These are phyloP conservation scores for Ptychochromis oligacanthus DNA, from an alignment of 2,113 vertebrate species.

Conservation along the genomic window DNA sequence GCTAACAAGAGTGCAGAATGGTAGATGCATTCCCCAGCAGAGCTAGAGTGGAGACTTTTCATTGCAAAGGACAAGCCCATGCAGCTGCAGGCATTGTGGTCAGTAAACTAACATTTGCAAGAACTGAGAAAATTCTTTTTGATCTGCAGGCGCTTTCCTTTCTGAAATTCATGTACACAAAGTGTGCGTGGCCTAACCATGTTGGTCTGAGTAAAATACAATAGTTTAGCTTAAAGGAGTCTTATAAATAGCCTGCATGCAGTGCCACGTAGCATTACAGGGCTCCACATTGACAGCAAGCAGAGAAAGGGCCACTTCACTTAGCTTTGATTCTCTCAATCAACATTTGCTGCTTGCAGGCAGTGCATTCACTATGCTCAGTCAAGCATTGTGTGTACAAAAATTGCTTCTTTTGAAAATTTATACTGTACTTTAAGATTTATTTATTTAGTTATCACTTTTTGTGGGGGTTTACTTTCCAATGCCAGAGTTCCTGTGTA, in stretches of 20 bases:
- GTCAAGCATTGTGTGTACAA: background rate
- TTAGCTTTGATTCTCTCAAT: slow-evolving; percentile 28
- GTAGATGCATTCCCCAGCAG: background rate
- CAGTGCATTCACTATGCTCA: slow-evolving; percentile 12
- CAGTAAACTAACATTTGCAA: slow-evolving; percentile 40
- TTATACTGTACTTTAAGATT: background rate
- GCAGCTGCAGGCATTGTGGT: slow-evolving; percentile 51
- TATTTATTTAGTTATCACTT: background rate
- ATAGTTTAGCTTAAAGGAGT: slow-evolving; percentile 30
- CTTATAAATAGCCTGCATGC: slow-evolving; percentile 49
- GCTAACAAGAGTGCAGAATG: background rate
- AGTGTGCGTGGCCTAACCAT: slow-evolving; percentile 21
- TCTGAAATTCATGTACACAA: slow-evolving; percentile 17
- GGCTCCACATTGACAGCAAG: slow-evolving; percentile 13
- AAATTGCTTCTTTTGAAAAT: background rate
- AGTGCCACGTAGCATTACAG: slow-evolving; percentile 53
- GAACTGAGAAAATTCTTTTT: slow-evolving; percentile 40
- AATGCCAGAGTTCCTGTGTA: background rate
- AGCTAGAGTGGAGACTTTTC: slow-evolving; percentile 19
- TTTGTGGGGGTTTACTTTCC: background rate
- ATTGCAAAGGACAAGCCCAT: slow-evolving; percentile 15
- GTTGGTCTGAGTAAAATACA: slow-evolving; percentile 35
- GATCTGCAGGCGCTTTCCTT: slow-evolving; percentile 29
- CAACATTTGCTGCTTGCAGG: slow-evolving; percentile 1
- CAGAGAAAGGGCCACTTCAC: slow-evolving; percentile 41